Evolutionary conservation across 2,113 vertebrate species (phyloP), one percentile per base, ranked within the genome.

Genomic region (Mugil cephalus): DNA sequence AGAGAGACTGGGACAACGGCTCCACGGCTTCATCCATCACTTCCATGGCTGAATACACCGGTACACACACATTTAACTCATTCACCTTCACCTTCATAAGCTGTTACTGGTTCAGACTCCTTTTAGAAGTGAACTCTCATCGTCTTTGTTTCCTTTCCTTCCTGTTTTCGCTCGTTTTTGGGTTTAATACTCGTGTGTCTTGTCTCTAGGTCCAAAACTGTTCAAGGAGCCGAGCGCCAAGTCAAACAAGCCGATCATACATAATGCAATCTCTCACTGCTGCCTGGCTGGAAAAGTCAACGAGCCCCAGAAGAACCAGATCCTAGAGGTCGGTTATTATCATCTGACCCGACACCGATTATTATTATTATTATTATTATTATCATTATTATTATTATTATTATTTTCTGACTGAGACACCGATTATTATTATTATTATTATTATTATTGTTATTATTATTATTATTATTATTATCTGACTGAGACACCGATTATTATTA

Each of bases 241-340:
- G 74, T 99, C 98, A 4, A 99, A 99, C 92, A 99, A 99, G 48
- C 93, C 95, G 0, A 97, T 99, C 66, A 99, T 99, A 60, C 97
- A 98, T 84, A 99, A 99, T 0, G 98, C 98, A 13, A 95, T 99
- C 18, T 94, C 96, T 8, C 97, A 99, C 76, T 99, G 98, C 94
- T 99, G 98, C 80, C 94, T 99, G 69, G 98, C 98, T 1, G 98
- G 98, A 6, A 99, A 98, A 88, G 98, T 99, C 89, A 99, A 99
- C 0, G 98, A 99, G 56, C 94, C 96, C 0, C 96, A 96, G 82
- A 99, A 99, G 94, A 98, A 95, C 61, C 95, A 96, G 34, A 95
- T 98, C 81, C 77, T 99, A 13, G 97, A 99, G 95, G 98, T 95
- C 81, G 93, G 89, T 78, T 7, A n/a, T n/a, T n/a, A n/a, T n/a